Evolutionary conservation across 23 tunicate genomes (phyloP), one percentile per base, ranked within the genome.

Genomic region (Clavelina lepadiformis): DNA sequence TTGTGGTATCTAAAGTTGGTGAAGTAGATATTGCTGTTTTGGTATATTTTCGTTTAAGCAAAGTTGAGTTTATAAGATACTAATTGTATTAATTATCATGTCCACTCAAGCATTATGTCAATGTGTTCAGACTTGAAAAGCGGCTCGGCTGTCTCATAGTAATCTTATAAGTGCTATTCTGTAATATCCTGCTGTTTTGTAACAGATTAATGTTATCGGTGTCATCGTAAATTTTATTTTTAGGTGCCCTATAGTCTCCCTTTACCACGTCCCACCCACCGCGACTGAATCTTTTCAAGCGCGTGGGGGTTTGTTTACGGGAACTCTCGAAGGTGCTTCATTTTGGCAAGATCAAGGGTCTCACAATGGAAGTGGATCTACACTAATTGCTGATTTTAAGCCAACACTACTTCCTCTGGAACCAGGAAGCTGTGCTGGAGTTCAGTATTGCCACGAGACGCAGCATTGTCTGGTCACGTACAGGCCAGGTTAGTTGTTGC

Each of bases 401-500:
- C 95, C 95, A 8, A 46, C 72, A 28, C 24, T 77, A 0, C 49
- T 86, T 6, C 95, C 95, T n/a, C 57, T 86, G 23, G 76, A 68
- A 38, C 76, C 86, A 1, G 87, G 87, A 8, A 79, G 67, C 38
- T 79, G 96, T 32, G 65, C 96, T 38, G 96, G 87, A 20, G 44
- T 87, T 8, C 76, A 79, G 35, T 87, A 79, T 64, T 65, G 69
- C 35, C 52, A 32, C 18, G 46, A 37, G n/a, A 46, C 71, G 5
- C 59, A 80, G 6, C 79, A 75, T 33, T 87, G 85, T 51, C 47
- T 87, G 44, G 78, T 82, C 1, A 79, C 96, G 18, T 87, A 28
- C 41, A 49, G 96, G 38, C 96, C 96, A 79, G 78, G 96, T 87
- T 3, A n/a, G n/a, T n/a, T n/a, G n/a, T n/a, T n/a, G n/a, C n/a